Conservation (phyloP, 1,140 invertebrate species). For the Bombus confusus region DNA sequence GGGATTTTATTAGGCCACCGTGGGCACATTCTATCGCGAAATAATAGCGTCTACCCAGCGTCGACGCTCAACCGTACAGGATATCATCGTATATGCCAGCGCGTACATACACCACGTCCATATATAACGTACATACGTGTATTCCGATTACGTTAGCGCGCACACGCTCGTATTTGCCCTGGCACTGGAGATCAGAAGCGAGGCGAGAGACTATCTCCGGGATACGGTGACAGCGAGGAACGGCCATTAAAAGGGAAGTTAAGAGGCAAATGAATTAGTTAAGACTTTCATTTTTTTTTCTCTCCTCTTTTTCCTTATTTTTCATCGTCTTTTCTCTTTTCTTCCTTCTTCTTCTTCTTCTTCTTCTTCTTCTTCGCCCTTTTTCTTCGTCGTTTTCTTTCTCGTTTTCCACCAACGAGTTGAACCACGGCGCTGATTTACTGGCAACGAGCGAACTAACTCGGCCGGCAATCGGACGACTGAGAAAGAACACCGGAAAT, state of each 20-base stretch:
- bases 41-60: slow-evolving; percentile 66
- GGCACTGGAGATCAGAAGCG: neutral
- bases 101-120: neutral
- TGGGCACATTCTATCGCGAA: slow-evolving; percentile 67
- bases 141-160: neutral
- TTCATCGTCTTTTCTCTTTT: neutral
- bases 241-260: slow-evolving; percentile 17
- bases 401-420: neutral
- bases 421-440: slow-evolving; percentile 36
- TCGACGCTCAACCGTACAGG: slow-evolving; percentile 33
- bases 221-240: neutral
- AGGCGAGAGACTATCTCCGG: neutral
- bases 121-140: slow-evolving; percentile 19
- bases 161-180: neutral
- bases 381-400: neutral
- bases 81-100: neutral
- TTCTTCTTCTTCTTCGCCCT: neutral
- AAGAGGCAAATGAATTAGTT: slow-evolving; percentile 50
- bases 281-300: slow-evolving; percentile 20
- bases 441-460: neutral
- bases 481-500: slow-evolving; percentile 48
- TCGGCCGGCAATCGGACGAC: slow-evolving; percentile 13
- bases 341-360: neutral
- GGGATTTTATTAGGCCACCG: slow-evolving; percentile 71
- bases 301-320: neutral